Evolutionary conservation across 2,888 invertebrate species (phyloP).

Genomic region (Rotaria macrura): DNA sequence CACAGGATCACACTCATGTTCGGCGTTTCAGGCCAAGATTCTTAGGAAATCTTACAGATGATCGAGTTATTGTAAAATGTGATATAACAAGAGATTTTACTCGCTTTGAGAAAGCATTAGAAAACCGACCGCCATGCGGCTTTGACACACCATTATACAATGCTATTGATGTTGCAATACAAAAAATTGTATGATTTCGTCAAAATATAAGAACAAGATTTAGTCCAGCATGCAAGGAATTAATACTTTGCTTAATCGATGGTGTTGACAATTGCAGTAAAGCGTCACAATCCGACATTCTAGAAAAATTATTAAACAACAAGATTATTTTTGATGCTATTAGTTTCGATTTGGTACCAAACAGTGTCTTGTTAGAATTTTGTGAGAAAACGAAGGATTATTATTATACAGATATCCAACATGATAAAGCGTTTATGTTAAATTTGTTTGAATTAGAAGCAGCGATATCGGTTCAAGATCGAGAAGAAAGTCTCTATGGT

Average conservation of each 20-base stretch:
- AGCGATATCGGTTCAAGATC: no score
- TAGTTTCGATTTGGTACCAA: no score
- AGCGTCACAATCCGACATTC: no score
- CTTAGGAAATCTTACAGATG: background rate
- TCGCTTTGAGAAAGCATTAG: background rate
- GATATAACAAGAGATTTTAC: background rate
- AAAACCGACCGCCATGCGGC: background rate
- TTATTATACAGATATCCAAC: no score
- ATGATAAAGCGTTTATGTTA: no score
- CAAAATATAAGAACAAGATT: background rate
- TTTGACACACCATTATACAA: background rate
- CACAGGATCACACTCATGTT: background rate
- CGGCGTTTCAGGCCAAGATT: background rate
- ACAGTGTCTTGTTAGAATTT: no score
- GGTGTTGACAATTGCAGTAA: no score
- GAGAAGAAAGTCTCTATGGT: no score
- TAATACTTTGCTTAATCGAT: background rate
- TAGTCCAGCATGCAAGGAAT: background rate
- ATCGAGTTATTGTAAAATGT: background rate
- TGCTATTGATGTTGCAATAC: background rate
- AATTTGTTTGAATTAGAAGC: no score
- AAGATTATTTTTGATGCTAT: no score
- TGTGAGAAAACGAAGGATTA: no score
- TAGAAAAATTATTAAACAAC: no score
- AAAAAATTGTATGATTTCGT: background rate